Conservation (phyloP, 1,140 invertebrate genomes). For the Pollicipes pollicipes region DNA sequence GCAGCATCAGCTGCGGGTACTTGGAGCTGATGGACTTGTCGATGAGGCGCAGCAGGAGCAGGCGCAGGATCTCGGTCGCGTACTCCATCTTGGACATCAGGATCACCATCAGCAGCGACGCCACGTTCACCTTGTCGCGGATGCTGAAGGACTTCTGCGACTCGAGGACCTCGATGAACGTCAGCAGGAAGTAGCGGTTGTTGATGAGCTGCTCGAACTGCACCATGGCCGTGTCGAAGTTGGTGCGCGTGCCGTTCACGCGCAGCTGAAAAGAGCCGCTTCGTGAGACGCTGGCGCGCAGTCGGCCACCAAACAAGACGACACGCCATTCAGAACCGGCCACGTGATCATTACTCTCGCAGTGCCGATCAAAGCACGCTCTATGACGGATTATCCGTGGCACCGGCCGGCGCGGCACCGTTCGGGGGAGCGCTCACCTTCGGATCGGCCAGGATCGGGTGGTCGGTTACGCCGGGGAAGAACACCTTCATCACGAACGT, state of each 20-base stretch:
- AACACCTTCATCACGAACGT: conserved; percentile 98
- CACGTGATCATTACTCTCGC: no score
- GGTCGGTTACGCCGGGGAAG: conserved; percentile 82
- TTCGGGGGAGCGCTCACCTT: conserved; percentile 31
- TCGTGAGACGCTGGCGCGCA: background rate
- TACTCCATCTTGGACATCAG: conserved; percentile 94
- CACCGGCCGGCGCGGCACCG: no score
- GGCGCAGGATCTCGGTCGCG: conserved; percentile 76
- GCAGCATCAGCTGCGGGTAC: conserved; percentile 77
- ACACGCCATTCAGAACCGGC: no score
- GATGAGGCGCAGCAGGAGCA: conserved; percentile 65
- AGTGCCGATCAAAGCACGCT: background rate
- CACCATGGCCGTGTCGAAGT: conserved; percentile 80
- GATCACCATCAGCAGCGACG: conserved; percentile 77
- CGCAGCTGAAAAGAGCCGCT: conserved; percentile 31
- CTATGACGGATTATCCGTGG: no score
- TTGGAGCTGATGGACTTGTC: conserved; percentile 77
- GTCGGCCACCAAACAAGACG: no score
- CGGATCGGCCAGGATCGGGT: conserved; percentile 72
- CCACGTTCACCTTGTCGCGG: conserved; percentile 77
- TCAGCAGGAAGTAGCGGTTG: conserved; percentile 79
- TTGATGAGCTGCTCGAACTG: conserved; percentile 86
- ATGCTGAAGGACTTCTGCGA: conserved; percentile 78
- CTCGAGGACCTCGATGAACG: conserved; percentile 84
- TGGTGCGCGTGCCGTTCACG: conserved; percentile 55